Evolutionary conservation across 2,797 vertebrate genomes (phyloP).

Genomic region (Phataginus tricuspis): DNA sequence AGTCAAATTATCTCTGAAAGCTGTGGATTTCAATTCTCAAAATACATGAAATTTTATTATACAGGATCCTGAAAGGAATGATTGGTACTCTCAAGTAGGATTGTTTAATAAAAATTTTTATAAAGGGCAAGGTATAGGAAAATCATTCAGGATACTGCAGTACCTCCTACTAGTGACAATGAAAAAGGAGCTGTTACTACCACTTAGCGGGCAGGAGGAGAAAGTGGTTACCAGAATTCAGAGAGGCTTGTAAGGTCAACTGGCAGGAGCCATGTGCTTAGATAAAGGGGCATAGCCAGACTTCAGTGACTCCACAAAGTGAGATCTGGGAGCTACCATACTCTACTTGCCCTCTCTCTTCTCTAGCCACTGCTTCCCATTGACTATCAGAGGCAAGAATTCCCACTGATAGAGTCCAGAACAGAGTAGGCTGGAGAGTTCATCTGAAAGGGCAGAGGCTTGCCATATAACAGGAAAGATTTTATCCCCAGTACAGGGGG

Average conservation of each 20-base stretch:
- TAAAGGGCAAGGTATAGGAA: neutral
- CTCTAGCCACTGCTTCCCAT: neutral
- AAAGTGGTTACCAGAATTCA: neutral
- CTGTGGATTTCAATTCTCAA: neutral
- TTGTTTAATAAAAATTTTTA: neutral
- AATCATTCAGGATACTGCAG: neutral
- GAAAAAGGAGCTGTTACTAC: neutral
- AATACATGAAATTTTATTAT: neutral
- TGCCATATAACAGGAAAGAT: neutral
- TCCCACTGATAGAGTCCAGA: neutral
- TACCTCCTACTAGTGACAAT: neutral
- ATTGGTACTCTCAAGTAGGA: neutral
- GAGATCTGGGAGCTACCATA: neutral
- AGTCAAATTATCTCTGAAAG: constrained; percentile 43
- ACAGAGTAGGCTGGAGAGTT: neutral
- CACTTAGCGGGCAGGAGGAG: neutral
- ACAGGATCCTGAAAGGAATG: neutral
- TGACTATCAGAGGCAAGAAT: neutral
- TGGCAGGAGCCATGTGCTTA: neutral
- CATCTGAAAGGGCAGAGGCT: neutral
- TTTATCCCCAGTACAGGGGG: neutral
- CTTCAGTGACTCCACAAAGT: neutral
- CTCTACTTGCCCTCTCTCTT: neutral
- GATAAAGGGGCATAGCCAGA: neutral
- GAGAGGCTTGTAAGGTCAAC: neutral